Base-by-base conservation (phyloP, 2,797 vertebrate genomes). In the Crenuchus spilurus region DNA sequence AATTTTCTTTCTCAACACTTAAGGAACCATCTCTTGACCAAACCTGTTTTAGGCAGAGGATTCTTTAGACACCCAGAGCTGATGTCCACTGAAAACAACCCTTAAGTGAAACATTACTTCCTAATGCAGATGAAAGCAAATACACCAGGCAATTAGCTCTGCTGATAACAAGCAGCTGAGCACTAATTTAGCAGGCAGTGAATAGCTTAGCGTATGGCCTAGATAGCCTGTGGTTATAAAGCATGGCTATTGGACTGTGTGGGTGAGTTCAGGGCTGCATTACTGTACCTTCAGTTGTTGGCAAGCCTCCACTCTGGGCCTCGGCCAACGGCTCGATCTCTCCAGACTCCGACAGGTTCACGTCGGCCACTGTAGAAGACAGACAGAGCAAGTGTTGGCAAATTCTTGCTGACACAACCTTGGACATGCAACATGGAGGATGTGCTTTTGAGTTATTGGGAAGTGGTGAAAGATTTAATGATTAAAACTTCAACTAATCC, bases 241-340 rank as follows among this genome's bases (percentile, higher is more conserved):
- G 42, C 58, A 9, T 18, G 20, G 39, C 51, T 58, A 67, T 35
- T 18, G 13, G 33, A 14, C 6, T 52, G 39, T 63, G 26, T 31
- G 13, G 11, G 51, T n/a, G 2, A 35, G 44, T 46, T 72, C 8
- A 63, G 5, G 37, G 18, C 48, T 52, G 13, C 26, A 22, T 30
- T 65, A 39, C 44, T 31, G 44, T 84, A 95, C 94, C 94, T 92
- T 92, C 91, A 41, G 89, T 84, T 66, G 94, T 95, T 51, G 94
- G 92, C 80, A 93, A 48, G 37, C 89, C 91, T 79, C 87, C 84
- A 30, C 92, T 88, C 30, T 89, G 90, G 77, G 87, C 90, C 78
- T 94, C 92, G 1, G 83, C 83, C 41, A 92, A 85, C 74, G 90
- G 86, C 84, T 94, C 83, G 8, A 89, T 78, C 74, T 94, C 91